Evolutionary conservation across 1,140 invertebrate species (phyloP).

Genomic region (Schlechtendalia chinensis): DNA sequence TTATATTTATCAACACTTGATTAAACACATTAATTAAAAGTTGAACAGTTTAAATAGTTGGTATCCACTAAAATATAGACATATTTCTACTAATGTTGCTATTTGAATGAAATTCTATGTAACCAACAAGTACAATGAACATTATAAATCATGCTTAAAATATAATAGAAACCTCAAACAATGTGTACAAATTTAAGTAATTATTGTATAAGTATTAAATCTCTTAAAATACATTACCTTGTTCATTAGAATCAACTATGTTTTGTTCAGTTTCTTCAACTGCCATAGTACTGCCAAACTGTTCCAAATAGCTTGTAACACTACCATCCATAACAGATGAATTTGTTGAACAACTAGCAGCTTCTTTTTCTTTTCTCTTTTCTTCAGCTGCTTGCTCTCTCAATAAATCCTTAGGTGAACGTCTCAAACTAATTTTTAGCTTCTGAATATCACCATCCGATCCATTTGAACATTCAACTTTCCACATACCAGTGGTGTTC

Average conservation of each 20-base stretch:
- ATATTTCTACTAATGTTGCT: too few relatives aligned
- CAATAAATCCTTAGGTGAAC: constrained; percentile 55
- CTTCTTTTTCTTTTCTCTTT: constrained; percentile 43
- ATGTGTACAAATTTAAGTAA: neutral
- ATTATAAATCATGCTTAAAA: neutral
- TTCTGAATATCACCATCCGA: constrained; percentile 61
- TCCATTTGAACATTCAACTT: constrained; percentile 60
- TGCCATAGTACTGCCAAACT: constrained; percentile 53
- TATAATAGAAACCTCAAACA: neutral
- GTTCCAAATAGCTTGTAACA: constrained; percentile 50
- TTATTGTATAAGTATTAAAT: neutral
- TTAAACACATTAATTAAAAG: constrained; percentile 3
- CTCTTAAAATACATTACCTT: constrained; percentile 31
- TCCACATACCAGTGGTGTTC: constrained; percentile 57
- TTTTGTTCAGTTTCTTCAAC: constrained; percentile 52
- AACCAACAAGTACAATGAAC: too few relatives aligned
- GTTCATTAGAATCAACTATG: constrained; percentile 51
- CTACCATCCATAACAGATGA: constrained; percentile 30
- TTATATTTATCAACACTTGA: constrained; percentile 1
- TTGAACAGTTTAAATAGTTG: neutral
- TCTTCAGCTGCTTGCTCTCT: constrained; percentile 52
- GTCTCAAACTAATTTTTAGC: constrained; percentile 59
- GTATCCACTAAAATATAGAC: neutral
- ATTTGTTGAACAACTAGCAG: constrained; percentile 16
- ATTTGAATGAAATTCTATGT: too few relatives aligned